These are phyloP conservation scores for Papilio polyxenes DNA, from an alignment of 1,140 invertebrate genomes.

Conservation along the genomic window DNA sequence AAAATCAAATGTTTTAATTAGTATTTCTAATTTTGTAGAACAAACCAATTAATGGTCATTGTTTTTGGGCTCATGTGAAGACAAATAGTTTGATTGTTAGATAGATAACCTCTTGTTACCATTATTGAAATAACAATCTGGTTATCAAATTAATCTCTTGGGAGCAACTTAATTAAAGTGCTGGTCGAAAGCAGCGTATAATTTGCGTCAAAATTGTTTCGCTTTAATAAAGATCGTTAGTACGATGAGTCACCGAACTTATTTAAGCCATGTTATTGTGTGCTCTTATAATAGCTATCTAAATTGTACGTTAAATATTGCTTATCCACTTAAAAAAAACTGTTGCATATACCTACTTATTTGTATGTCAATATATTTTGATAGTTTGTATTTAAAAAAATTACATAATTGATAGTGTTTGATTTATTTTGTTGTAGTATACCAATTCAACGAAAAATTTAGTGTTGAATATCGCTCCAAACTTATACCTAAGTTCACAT, in stretches of 20 bases:
- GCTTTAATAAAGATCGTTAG: conserved; percentile 70
- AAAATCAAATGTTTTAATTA: neutral
- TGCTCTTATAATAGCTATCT: conserved; percentile 65
- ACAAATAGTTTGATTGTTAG: conserved; percentile 60
- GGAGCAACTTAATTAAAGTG: conserved; percentile 74
- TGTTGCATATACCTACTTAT: neutral
- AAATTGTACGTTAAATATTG: conserved; percentile 61
- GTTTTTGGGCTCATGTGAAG: conserved; percentile 39
- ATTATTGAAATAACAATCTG: conserved; percentile 75
- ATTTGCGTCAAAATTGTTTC: conserved; percentile 77
- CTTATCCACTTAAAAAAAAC: conserved; percentile 52
- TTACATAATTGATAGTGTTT: too few relatives aligned
- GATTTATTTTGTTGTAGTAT: too few relatives aligned
- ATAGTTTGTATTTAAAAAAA: neutral
- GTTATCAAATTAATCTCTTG: conserved; percentile 75
- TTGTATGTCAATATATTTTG: neutral
- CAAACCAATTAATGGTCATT: neutral
- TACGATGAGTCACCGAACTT: conserved; percentile 61
- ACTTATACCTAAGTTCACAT: neutral
- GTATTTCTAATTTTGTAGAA: neutral
- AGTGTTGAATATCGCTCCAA: neutral
- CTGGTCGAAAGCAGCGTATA: conserved; percentile 70
- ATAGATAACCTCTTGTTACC: conserved; percentile 61
- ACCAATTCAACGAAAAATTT: too few relatives aligned
- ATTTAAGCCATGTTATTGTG: conserved; percentile 66